A percentile compares a stretch with the other conserved stretches of the same genome.
These are phyloP conservation scores for Cosmopolites sordidus DNA, from an alignment of 2,888 invertebrate genomes.

Conservation along the genomic window DNA sequence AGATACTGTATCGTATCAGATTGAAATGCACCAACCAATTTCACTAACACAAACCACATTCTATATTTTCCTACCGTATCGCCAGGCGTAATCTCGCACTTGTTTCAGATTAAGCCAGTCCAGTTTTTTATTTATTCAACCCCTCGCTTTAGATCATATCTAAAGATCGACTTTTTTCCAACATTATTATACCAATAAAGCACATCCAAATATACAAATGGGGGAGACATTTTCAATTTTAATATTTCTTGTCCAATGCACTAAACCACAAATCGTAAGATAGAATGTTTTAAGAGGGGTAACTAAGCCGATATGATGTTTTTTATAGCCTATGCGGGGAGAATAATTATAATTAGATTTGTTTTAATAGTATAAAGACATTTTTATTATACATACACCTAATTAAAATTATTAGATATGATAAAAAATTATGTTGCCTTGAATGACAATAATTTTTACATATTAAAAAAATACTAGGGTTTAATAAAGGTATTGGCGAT, in stretches of 20 bases:
- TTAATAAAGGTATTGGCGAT: too few species aligned
- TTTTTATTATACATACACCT: too few species aligned
- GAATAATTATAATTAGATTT: too few species aligned
- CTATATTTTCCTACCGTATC: too few species aligned
- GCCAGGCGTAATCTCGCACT: constrained; percentile 27
- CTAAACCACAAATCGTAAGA: constrained; percentile 20
- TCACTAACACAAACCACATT: too few species aligned
- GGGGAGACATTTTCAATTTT: constrained; percentile 18
- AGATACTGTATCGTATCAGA: too few species aligned
- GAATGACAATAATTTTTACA: too few species aligned
- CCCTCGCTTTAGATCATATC: constrained; percentile 10
- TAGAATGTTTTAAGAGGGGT: constrained; percentile 10
- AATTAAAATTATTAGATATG: too few species aligned
- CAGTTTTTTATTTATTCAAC: constrained; percentile 30
- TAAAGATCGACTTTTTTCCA: constrained; percentile 14
- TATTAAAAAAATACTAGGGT: too few species aligned
- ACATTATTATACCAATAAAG: constrained; percentile 16
- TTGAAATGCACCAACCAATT: too few species aligned
- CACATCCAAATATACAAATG: constrained; percentile 12
- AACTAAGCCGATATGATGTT: constrained; percentile 13
- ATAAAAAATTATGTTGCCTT: too few species aligned
- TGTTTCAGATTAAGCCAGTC: constrained; percentile 35
- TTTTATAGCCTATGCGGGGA: neutral
- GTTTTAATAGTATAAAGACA: too few species aligned
- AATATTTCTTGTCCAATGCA: constrained; percentile 20